Conservation (phyloP, 2,888 invertebrate genomes). For the Lasioglossum oenotherae region DNA sequence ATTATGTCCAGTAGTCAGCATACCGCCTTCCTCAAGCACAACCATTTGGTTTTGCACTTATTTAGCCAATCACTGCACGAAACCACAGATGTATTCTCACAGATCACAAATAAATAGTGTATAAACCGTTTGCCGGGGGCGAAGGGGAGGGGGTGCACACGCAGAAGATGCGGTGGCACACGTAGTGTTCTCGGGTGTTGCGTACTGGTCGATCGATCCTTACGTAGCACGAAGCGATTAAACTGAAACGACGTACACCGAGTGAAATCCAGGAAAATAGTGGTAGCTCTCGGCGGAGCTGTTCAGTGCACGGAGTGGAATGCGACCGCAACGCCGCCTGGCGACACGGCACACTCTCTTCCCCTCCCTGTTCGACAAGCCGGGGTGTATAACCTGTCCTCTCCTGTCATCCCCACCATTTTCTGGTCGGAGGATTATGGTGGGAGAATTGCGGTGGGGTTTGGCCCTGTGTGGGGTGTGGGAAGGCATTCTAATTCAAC, state of each 20-base stretch:
- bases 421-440: conserved; percentile 65
- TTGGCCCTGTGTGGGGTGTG: conserved; percentile 74
- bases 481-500: conserved; percentile 85
- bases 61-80: conserved; percentile 67
- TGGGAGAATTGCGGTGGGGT: conserved; percentile 76
- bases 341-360: conserved; percentile 62
- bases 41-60: conserved; percentile 88
- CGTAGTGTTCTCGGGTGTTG: conserved; percentile 24
- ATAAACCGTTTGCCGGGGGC: neutral
- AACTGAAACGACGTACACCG: conserved; percentile 70
- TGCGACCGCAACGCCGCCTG: conserved; percentile 73
- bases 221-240: conserved; percentile 50
- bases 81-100: conserved; percentile 53
- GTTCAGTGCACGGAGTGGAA: conserved; percentile 67
- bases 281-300: conserved; percentile 70
- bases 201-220: conserved; percentile 55
- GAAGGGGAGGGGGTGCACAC: neutral
- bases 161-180: neutral
- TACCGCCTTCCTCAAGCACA: conserved; percentile 95
- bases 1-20: conserved; percentile 95
- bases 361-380: conserved; percentile 84
- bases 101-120: conserved; percentile 32
- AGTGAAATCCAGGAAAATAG: conserved; percentile 79
- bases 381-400: conserved; percentile 81
- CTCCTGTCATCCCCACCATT: conserved; percentile 77